Percentiles rank a stretch among this genome's conserved stretches.
Evolutionary conservation across 2,113 vertebrate genomes (phyloP).

Genomic region (Clarias macrocephalus): DNA sequence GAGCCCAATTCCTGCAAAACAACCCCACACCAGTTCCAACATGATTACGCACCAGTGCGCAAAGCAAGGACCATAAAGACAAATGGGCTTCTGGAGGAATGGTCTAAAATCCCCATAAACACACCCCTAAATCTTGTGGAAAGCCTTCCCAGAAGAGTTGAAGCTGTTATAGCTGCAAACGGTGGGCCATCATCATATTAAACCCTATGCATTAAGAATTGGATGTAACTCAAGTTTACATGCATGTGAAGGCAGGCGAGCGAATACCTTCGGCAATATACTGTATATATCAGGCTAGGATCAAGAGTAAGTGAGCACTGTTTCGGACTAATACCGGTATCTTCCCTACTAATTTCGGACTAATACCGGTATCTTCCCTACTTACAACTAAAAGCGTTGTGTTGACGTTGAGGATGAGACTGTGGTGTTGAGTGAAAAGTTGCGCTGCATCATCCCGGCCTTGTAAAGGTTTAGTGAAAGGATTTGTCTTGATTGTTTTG

Average conservation of each 20-base stretch:
- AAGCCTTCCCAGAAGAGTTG: no score
- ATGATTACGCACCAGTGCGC: no score
- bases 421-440: neutral
- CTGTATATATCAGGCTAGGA: neutral
- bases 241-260: neutral
- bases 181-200: no score
- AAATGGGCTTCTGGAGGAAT: no score
- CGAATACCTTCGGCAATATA: no score
- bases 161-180: no score
- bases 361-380: neutral
- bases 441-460: neutral
- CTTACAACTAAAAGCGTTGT: neutral
- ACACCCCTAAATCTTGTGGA: no score
- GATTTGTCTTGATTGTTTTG: constrained; percentile 19
- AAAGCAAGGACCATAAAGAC: no score
- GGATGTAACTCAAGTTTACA: neutral
- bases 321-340: neutral
- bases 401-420: neutral
- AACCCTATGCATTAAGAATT: no score
- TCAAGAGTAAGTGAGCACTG: neutral
- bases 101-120: no score
- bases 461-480: neutral
- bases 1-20: no score
- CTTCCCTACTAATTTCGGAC: neutral
- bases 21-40: no score